Evolutionary conservation across 2,113 vertebrate species (phyloP).

Genomic region (Psammodynastes pulverulentus): DNA sequence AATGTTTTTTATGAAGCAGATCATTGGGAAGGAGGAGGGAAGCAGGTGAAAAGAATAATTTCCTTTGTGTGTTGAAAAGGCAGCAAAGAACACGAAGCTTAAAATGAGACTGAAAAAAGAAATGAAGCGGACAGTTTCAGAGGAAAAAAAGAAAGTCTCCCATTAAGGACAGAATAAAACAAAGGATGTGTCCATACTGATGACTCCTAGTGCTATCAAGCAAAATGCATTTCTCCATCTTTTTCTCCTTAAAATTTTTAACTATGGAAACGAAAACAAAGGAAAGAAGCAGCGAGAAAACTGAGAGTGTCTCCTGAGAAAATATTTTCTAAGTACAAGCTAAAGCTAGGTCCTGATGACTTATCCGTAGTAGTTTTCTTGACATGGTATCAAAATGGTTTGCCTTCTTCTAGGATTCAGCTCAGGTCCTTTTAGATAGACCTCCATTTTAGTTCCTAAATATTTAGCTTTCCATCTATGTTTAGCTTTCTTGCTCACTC

Average conservation of each 20-base stretch:
- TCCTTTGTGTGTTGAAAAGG: not conserved
- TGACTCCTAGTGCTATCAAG: not conserved
- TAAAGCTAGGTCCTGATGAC: not conserved
- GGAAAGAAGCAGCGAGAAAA: not conserved
- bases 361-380: not conserved
- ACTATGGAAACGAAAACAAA: not conserved
- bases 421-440: not conserved
- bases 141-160: not conserved
- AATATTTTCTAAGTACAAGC: not conserved
- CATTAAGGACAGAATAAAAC: not conserved
- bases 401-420: not conserved
- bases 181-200: not conserved
- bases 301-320: not conserved
- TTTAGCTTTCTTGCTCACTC: not conserved
- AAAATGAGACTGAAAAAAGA: not conserved
- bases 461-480: too few relatives aligned
- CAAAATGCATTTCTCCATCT: not conserved
- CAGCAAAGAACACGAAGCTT: not conserved
- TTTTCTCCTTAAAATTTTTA: not conserved
- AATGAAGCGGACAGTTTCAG: not conserved
- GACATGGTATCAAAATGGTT: not conserved
- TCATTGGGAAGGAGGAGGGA: not conserved
- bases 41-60: not conserved
- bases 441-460: not conserved
- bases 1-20: slow-evolving; percentile 23